Conservation (phyloP, 2,797 vertebrate genomes). For the Urosaurus nigricauda region DNA sequence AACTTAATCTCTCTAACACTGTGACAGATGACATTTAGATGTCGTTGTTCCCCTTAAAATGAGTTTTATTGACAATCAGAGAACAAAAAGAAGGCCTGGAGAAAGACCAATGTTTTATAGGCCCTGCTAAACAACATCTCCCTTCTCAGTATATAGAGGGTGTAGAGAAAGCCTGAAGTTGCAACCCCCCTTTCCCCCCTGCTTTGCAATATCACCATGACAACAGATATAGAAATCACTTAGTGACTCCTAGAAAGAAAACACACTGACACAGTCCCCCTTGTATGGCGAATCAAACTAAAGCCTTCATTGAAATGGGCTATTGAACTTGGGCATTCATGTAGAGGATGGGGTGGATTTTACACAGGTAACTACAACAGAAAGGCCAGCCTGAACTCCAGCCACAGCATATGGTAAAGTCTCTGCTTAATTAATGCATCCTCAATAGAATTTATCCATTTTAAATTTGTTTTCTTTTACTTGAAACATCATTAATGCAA, state of each 20-base stretch:
- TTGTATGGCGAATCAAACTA: conserved; percentile 94
- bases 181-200: conserved; percentile 87
- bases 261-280: conserved; percentile 93
- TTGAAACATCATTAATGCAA: conserved; percentile 88
- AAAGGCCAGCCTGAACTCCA: conserved; percentile 85
- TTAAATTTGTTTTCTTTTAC: conserved; percentile 90
- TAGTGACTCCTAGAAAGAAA: conserved; percentile 95
- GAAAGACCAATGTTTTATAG: conserved; percentile 88
- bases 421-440: conserved; percentile 87
- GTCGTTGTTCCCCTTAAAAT: conserved; percentile 89
- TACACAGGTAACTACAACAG: conserved; percentile 88
- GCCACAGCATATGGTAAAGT: conserved; percentile 85
- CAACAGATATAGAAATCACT: conserved; percentile 99
- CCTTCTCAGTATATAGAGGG: conserved; percentile 84
- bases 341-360: conserved; percentile 90
- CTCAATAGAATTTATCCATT: conserved; percentile 89
- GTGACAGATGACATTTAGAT: conserved; percentile 94
- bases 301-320: conserved; percentile 89
- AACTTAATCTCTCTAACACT: conserved; percentile 90
- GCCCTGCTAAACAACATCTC: conserved; percentile 87
- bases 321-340: conserved; percentile 94
- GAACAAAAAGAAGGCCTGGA: conserved; percentile 87
- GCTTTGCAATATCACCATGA: conserved; percentile 94
- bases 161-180: conserved; percentile 93
- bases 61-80: conserved; percentile 91